A percentile compares a stretch with the other conserved stretches of the same genome.
phyloP scores from a whole-genome alignment of 2,888 invertebrate genomes.

The Hydrotaea diabolus region DNA sequence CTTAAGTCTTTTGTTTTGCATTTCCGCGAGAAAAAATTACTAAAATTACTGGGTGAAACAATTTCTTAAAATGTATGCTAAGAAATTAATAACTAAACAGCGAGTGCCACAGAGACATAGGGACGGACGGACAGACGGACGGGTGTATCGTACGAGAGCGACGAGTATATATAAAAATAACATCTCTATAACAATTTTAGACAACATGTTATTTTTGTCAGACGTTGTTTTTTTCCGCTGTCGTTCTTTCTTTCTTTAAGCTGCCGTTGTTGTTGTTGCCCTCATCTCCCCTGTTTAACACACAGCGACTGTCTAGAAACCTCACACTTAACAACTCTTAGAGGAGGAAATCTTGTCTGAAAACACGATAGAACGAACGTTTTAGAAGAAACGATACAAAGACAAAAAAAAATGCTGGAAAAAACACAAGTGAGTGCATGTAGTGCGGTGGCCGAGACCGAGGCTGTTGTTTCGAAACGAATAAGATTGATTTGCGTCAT shows the following conservation, averaged over 20 bases:
- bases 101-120: background rate
- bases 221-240: conserved; percentile 30
- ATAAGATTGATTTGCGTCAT: conserved; percentile 70
- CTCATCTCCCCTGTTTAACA: conserved; percentile 15
- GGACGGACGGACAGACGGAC: too few relatives aligned
- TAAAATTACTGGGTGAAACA: background rate
- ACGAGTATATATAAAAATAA: conserved; percentile 52
- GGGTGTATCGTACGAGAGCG: too few relatives aligned
- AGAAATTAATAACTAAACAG: conserved; percentile 30
- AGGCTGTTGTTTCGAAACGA: conserved; percentile 43
- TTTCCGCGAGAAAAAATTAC: conserved; percentile 6
- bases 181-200: conserved; percentile 63
- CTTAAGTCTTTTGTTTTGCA: conserved; percentile 40
- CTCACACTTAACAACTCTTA: conserved; percentile 52
- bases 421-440: conserved; percentile 52
- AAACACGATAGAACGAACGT: conserved; percentile 8
- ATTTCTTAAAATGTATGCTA: conserved; percentile 56
- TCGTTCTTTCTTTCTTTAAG: conserved; percentile 27
- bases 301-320: conserved; percentile 38
- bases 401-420: background rate
- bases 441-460: background rate
- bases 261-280: conserved; percentile 5
- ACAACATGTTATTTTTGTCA: conserved; percentile 42
- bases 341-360: conserved; percentile 59
- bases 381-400: background rate